A percentile compares a stretch with the other conserved stretches of the same genome.
Conservation (phyloP, 2,888 invertebrate genomes). For the Eulithis prunata region DNA sequence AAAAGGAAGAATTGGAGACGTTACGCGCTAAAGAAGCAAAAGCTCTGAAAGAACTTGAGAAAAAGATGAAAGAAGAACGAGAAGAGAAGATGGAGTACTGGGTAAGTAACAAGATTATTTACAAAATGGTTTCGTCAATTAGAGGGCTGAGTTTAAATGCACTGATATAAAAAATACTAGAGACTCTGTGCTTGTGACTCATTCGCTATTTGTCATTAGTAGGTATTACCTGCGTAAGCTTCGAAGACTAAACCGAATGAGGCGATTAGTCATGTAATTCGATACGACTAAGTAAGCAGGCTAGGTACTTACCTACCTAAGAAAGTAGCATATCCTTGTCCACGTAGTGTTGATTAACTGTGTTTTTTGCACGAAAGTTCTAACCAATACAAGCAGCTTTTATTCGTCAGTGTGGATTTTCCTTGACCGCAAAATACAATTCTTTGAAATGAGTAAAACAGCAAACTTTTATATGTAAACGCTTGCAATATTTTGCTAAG, state of each 20-base stretch:
- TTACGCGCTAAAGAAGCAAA: constrained; percentile 65
- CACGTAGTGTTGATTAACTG: too few species aligned
- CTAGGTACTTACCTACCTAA: too few species aligned
- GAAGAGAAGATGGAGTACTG: constrained; percentile 81
- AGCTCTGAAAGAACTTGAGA: constrained; percentile 69
- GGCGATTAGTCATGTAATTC: constrained; percentile 24
- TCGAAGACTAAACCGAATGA: constrained; percentile 7
- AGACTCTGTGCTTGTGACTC: not conserved
- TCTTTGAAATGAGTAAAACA: not conserved
- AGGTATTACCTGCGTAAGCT: not conserved
- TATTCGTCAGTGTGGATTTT: constrained; percentile 7
- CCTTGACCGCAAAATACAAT: constrained; percentile 3
- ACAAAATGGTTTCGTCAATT: not conserved
- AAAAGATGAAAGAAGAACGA: constrained; percentile 67
- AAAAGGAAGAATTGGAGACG: constrained; percentile 61
- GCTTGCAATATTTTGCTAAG: too few species aligned
- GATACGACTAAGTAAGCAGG: not conserved
- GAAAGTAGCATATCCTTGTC: too few species aligned
- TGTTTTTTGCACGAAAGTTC: too few species aligned
- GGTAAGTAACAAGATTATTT: constrained; percentile 49
- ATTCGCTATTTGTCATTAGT: constrained; percentile 3
- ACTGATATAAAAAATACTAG: not conserved
- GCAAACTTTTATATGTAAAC: not conserved
- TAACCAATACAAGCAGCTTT: too few species aligned
- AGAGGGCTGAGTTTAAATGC: not conserved